Percentiles rank a stretch among this genome's conserved stretches.
phyloP scores from a whole-genome alignment of 2,113 vertebrate species.

The Nesoenas mayeri region DNA sequence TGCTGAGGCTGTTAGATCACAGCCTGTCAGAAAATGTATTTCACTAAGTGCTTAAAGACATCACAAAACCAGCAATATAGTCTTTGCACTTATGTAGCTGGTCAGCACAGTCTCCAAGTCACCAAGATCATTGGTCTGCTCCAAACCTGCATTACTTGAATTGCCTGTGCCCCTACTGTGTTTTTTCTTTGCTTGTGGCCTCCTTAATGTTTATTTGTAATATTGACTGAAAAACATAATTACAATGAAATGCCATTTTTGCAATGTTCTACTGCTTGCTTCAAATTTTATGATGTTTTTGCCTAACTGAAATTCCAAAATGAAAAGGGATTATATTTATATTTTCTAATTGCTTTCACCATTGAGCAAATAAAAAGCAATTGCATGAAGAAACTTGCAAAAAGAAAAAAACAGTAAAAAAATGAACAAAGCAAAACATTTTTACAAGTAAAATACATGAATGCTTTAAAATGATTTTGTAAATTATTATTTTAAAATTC shows the following conservation, averaged over 20 bases:
- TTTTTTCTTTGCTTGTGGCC: neutral
- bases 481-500: neutral
- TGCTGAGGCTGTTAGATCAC: neutral
- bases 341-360: neutral
- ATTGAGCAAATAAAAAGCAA: neutral
- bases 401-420: neutral
- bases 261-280: neutral
- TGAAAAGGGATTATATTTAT: neutral
- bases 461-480: rapidly evolving
- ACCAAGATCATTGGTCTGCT: neutral
- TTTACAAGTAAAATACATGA: neutral
- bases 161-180: neutral
- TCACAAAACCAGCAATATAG: neutral
- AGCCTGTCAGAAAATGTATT: neutral
- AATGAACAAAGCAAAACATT: neutral
- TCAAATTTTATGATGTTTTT: neutral
- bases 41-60: neutral
- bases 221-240: neutral
- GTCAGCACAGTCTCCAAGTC: neutral
- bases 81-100: rapidly evolving
- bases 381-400: neutral
- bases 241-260: neutral
- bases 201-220: neutral
- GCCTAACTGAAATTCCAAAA: neutral
- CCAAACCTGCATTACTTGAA: neutral